These are phyloP conservation scores for Pogona vitticeps DNA, from an alignment of 2,113 vertebrate species.

Conservation along the genomic window DNA sequence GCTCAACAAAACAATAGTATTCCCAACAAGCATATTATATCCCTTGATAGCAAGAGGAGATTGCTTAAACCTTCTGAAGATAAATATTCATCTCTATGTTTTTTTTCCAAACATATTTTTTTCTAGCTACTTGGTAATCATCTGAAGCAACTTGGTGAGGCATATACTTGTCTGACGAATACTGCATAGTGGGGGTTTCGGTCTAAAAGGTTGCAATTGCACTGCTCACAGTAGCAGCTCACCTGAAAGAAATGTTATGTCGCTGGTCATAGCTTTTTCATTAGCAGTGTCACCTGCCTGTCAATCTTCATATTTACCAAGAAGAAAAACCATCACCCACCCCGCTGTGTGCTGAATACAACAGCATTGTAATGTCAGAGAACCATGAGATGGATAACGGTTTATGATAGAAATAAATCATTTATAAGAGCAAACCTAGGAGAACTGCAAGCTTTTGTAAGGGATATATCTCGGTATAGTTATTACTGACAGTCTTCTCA, in stretches of 20 bases:
- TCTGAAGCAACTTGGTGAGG: not conserved
- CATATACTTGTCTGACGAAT: not conserved
- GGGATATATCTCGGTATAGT: slow-evolving; percentile 65
- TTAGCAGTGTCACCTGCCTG: slow-evolving; percentile 43
- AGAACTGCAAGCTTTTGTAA: slow-evolving; percentile 75
- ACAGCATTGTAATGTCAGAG: slow-evolving; percentile 65
- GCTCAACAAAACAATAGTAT: not conserved
- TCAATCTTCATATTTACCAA: slow-evolving; percentile 66
- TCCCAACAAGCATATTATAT: too few species aligned
- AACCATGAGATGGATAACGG: slow-evolving; percentile 73
- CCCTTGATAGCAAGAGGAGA: too few species aligned
- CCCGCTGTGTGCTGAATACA: slow-evolving; percentile 53
- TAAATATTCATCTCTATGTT: not conserved
- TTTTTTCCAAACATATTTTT: not conserved
- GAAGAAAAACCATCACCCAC: slow-evolving; percentile 42
- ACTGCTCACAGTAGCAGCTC: slow-evolving; percentile 50
- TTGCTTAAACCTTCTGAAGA: too few species aligned
- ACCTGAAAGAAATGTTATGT: slow-evolving; percentile 48
- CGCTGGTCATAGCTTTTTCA: slow-evolving; percentile 45
- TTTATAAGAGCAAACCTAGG: slow-evolving; percentile 74
- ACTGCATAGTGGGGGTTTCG: not conserved
- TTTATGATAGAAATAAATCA: slow-evolving; percentile 80
- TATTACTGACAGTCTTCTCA: slow-evolving; percentile 69
- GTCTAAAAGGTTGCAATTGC: slow-evolving; percentile 28
- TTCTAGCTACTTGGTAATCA: not conserved